A percentile compares a stretch with the other conserved stretches of the same genome.
phyloP scores from a whole-genome alignment of 2,113 vertebrate genomes.

The Crypturellus undulatus region DNA sequence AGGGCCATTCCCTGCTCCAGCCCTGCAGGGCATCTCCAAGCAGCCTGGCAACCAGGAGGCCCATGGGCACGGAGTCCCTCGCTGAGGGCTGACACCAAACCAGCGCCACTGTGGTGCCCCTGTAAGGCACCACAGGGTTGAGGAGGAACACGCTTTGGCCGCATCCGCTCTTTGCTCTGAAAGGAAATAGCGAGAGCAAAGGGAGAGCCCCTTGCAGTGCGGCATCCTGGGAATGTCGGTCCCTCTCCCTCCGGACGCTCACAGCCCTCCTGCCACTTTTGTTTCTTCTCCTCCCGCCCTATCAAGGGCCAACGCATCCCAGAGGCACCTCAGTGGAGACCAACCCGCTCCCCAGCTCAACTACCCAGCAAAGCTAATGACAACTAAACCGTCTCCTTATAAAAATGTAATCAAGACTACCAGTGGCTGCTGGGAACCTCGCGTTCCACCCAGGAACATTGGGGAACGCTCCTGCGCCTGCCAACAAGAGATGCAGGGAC shows the following conservation, averaged over 20 bases:
- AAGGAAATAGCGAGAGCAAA: background rate
- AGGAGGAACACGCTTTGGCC: background rate
- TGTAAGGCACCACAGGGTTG: accelerated
- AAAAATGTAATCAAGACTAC: background rate
- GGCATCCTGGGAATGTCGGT: background rate
- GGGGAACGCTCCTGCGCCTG: too few relatives aligned
- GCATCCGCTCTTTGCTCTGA: constrained; percentile 36
- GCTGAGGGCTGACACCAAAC: background rate
- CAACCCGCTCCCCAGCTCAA: background rate
- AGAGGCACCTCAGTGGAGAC: background rate
- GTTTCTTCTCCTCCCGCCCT: accelerated
- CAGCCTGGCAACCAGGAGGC: background rate
- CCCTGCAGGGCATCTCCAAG: background rate
- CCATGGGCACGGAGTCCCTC: accelerated
- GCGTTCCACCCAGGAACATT: too few relatives aligned
- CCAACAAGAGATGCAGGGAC: background rate
- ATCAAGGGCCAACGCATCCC: background rate
- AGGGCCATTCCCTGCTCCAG: background rate
- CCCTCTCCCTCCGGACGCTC: background rate
- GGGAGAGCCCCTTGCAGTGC: background rate
- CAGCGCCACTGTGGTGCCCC: background rate
- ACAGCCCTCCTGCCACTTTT: accelerated
- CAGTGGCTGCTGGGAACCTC: accelerated
- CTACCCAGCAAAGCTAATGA: background rate
- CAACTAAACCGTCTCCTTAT: background rate